Evolutionary conservation across 2,113 vertebrate species (phyloP), one percentile per base, ranked within the genome.

Genomic region (Brachyhypopomus gauderio): DNA sequence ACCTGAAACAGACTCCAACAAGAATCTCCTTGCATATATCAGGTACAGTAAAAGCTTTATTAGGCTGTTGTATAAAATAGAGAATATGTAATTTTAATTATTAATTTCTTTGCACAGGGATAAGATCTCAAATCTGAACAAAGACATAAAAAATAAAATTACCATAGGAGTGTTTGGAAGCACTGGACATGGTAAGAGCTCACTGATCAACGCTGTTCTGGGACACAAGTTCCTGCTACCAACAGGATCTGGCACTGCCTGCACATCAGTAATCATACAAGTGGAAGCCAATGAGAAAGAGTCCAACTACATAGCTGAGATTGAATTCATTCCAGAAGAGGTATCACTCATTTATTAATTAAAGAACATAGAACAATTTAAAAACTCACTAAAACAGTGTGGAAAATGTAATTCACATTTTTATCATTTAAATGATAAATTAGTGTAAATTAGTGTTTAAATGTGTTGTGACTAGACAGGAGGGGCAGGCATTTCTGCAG

Each of bases 141-240:
- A 4, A 14, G 5, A 12, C 9, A 75, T 6, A 25, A 74, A 34
- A 48, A n/a, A n/a, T n/a, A 74, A 58, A 56, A 74, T 48, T 19
- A 73, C 48, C 0, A 73, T 91, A 1, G 89, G 89, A 67, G 88
- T 90, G 20, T 91, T 90, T 88, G 90, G 90, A 14, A 88, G 30
- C 86, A 88, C 85, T 5, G 90, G 90, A 5, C 75, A 85, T 77
- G 91, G 91, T 38, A 92, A 91, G 55, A 91, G 88, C 70, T 87
- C 85, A 25, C 30, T 92, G 55, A 89, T 92, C n/a, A 92, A 89
- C 55, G 85, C 89, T 22, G 7, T 92, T 58, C 74, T 92, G 56
- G 82, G 84, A 27, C 45, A 84, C 71, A 38, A 66, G 3, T 17
- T 84, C 4, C 75, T 89, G 27, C 36, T 92, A 25, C 90, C 90